Percentiles rank a stretch among this genome's conserved stretches.
phyloP scores from a whole-genome alignment of 2,797 vertebrate genomes.

The Xenopus petersii region DNA sequence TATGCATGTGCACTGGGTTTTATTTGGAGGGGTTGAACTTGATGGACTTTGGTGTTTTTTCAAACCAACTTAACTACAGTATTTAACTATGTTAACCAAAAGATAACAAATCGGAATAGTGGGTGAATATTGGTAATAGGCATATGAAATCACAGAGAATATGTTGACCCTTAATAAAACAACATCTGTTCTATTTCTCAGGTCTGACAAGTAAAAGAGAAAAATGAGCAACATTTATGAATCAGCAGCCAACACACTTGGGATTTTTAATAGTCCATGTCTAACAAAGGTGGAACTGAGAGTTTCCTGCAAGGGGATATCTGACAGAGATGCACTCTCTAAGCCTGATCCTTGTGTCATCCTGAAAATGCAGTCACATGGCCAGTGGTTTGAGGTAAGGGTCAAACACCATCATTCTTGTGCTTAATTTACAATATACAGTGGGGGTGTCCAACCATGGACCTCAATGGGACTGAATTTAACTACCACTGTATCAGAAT shows the following conservation, averaged over 20 bases:
- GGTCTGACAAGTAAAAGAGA: slow-evolving; percentile 61
- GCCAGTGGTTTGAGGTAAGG: slow-evolving; percentile 97
- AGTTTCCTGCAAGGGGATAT: slow-evolving; percentile 92
- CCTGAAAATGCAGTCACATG: slow-evolving; percentile 97
- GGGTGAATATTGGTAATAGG: background rate
- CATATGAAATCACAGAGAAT: background rate
- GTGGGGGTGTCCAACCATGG: no score
- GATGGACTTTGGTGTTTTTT: no score
- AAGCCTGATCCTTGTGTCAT: slow-evolving; percentile 96
- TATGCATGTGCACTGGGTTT: no score
- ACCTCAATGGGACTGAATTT: no score
- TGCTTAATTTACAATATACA: no score
- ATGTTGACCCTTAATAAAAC: background rate
- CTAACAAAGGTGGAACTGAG: slow-evolving; percentile 95
- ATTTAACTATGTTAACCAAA: no score
- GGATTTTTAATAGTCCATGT: slow-evolving; percentile 95
- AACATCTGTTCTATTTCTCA: slow-evolving; percentile 39
- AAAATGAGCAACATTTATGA: slow-evolving; percentile 99
- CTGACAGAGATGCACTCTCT: slow-evolving; percentile 94
- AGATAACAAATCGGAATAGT: no score
- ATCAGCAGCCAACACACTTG: slow-evolving; percentile 94
- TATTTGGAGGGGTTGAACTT: no score
- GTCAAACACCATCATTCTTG: background rate
- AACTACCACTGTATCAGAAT: no score
- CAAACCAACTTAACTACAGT: no score